phyloP scores from a whole-genome alignment of 1,140 invertebrate species.

The Cotesia vestalis region DNA sequence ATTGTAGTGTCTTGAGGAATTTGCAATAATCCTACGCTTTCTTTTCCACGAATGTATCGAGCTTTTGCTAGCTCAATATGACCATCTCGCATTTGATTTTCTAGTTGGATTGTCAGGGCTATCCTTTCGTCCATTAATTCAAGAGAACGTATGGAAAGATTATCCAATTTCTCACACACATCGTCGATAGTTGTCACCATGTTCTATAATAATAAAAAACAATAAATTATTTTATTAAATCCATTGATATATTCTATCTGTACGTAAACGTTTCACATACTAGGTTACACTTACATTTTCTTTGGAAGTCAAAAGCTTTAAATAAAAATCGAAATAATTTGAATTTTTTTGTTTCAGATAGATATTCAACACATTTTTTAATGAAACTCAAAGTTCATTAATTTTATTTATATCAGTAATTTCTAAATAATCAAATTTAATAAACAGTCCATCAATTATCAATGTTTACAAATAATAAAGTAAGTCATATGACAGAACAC shows the following conservation, averaged over 20 bases:
- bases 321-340: no score
- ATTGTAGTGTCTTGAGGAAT: slow-evolving; percentile 71
- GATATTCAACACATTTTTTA: no score
- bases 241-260: neutral
- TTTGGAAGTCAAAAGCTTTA: no score
- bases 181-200: slow-evolving; percentile 9
- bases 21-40: slow-evolving; percentile 71
- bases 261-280: no score
- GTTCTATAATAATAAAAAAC: slow-evolving; percentile 4
- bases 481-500: no score
- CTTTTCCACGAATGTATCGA: slow-evolving; percentile 77
- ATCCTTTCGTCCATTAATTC: slow-evolving; percentile 77
- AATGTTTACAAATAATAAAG: no score
- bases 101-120: slow-evolving; percentile 70
- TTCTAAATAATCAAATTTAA: no score
- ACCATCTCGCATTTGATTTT: slow-evolving; percentile 71
- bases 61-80: slow-evolving; percentile 76
- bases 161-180: slow-evolving; percentile 70
- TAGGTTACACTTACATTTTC: no score
- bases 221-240: slow-evolving; percentile 6
- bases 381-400: no score
- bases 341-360: no score
- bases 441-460: no score
- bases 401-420: no score
- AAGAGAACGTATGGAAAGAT: slow-evolving; percentile 70